Base-by-base conservation (phyloP, 2,797 vertebrate species). In the Rhinichthys osculus region DNA sequence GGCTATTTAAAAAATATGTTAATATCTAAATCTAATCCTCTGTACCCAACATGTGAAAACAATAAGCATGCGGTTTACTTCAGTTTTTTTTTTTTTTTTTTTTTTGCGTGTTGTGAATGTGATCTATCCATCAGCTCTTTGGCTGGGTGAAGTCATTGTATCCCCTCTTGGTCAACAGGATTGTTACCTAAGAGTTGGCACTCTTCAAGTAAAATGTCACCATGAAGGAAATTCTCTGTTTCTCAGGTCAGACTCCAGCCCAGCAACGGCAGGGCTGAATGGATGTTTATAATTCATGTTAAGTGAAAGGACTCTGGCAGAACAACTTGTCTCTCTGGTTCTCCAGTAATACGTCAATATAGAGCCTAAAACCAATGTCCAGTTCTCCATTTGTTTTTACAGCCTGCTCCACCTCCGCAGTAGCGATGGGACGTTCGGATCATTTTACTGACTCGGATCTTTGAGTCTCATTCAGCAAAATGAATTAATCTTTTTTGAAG, bases 271-370 rank as follows among this genome's bases (percentile, higher is more conserved):
- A 9, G 44, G 57, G 14, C 42, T 83, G 82, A 76, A 83, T 79
- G 23, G 70, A 70, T 82, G 79, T 69, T 76, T 82, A 47, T 78
- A 82, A 82, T 69, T 62, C 80, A 78, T 33, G 72, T 52, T 59
- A 78, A 86, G 54, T 23, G 33, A 83, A 86, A 64, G 30, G 70
- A 83, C 33, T 76, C 82, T 77, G 81, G 87, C 76, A 80, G 85
- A 50, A 86, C 80, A 82, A 78, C 52, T n/a, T 64, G 85, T 87
- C 67, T 33, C 30, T 17, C 33, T 59, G 44, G 66, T 14, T 80
- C 67, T 74, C 21, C 11, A 80, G 42, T 69, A 70, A 80, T 69
- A 27, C 0, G 4, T 76, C 82, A 87, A 47, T 80, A 21, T 62
- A 30, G 30, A 30, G 27, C 47, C 16, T 64, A 40, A 85, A 62